Percentiles rank a stretch among this genome's conserved stretches.
These are phyloP conservation scores for Teleogryllus oceanicus DNA, from an alignment of 2,888 invertebrate genomes.

Conservation along the genomic window DNA sequence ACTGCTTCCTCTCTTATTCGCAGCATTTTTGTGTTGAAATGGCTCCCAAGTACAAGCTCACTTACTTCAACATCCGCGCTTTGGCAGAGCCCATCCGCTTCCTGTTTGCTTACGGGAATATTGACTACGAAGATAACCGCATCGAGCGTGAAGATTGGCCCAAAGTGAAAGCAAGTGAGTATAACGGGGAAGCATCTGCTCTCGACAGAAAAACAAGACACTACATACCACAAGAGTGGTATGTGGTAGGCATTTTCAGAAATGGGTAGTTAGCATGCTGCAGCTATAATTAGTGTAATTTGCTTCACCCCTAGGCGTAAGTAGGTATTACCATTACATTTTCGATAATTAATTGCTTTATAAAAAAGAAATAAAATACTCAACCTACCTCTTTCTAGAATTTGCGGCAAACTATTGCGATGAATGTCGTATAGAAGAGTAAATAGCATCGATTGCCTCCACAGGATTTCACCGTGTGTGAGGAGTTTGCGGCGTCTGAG, in stretches of 20 bases:
- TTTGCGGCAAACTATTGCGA: not conserved
- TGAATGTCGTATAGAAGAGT: not conserved
- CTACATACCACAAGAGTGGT: too few relatives aligned
- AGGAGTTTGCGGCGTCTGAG: not conserved
- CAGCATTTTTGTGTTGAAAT: not conserved
- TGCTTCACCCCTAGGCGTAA: too few relatives aligned
- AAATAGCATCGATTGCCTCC: not conserved
- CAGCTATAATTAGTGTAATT: too few relatives aligned
- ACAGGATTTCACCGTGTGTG: not conserved
- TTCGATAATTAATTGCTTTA: too few relatives aligned
- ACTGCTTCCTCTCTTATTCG: too few relatives aligned
- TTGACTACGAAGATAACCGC: conserved; percentile 60
- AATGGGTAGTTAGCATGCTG: too few relatives aligned
- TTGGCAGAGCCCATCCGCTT: conserved; percentile 62
- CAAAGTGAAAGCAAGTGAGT: conserved; percentile 55
- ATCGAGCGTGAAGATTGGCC: conserved; percentile 57
- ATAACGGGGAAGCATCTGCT: conserved; percentile 26
- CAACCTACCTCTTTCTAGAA: not conserved
- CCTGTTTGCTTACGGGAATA: conserved; percentile 58
- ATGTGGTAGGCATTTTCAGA: too few relatives aligned
- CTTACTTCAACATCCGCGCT: conserved; percentile 61
- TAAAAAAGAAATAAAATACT: too few relatives aligned
- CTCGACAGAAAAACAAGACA: not conserved
- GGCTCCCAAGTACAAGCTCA: conserved; percentile 52
- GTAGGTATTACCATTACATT: too few relatives aligned